phyloP scores from a whole-genome alignment of 2,797 vertebrate species.

The Syndactyla subalaris region DNA sequence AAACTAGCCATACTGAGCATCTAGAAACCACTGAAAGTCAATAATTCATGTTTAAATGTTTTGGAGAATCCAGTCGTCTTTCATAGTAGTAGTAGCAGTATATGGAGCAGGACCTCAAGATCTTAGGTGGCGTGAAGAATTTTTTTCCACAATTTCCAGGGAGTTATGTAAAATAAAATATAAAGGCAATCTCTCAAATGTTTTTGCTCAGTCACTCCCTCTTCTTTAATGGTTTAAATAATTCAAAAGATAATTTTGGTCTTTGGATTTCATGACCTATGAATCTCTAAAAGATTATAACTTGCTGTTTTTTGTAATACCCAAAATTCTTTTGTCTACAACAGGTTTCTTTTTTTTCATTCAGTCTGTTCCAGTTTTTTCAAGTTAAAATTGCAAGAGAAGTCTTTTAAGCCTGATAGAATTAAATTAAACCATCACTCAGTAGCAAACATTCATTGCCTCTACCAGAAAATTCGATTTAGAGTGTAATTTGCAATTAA shows the following conservation, averaged over 20 bases:
- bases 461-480: constrained; percentile 52
- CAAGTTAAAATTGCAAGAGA: constrained; percentile 9
- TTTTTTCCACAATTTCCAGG: not conserved
- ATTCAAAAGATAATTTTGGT: not conserved
- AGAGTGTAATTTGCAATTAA: constrained; percentile 68
- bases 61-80: not conserved
- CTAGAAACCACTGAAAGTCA: not conserved
- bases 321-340: not conserved
- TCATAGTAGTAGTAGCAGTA: not conserved
- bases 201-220: not conserved
- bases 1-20: not conserved
- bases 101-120: not conserved
- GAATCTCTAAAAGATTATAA: not conserved
- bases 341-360: not conserved
- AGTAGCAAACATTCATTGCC: constrained; percentile 22
- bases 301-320: not conserved
- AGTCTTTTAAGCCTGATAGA: constrained; percentile 61
- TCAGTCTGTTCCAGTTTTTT: constrained; percentile 21
- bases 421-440: constrained; percentile 72
- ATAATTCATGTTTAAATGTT: not conserved
- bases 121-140: not conserved
- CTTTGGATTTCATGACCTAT: not conserved
- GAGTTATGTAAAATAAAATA: not conserved
- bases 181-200: not conserved
- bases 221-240: not conserved